Base-by-base conservation (phyloP, 2,888 invertebrate species). In the Priocnemis perturbator region DNA sequence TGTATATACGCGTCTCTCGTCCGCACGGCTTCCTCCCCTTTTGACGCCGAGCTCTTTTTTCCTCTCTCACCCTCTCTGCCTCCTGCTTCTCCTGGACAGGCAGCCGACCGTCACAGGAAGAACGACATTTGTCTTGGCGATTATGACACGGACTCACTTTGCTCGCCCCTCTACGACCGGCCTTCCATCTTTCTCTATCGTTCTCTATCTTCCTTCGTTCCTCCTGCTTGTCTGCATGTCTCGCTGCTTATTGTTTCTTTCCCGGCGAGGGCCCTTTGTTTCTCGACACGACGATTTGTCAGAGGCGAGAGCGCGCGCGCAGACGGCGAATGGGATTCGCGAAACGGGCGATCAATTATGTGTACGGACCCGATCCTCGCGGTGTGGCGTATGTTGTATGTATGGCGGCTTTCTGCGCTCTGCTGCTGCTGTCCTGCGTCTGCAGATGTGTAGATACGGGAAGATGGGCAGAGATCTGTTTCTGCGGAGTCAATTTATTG, bases 111-210 rank as follows among this genome's bases (percentile, higher is more conserved):
- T 68, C 70, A 60, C 75, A 66, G 64, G 65, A 73, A 72, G 61
- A 60, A 56, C 64, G 70, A 76, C 73, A 74, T 74, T 81, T 69
- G 74, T 77, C 77, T 74, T 66, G 67, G 21, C 70, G 78, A 77
- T 77, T 77, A 77, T 64, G 65, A 77, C 71, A 65, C 50, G 61
- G 37, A 50, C n/a, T 37, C 37, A 11, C 37, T 37, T 26, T 26
- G 26, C 26, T 26, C 3, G 3, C 11, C 37, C 5, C n/a, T 23
- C 55, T 55, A 21, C 21, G n/a, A 23, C 26, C 23, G 26, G 63
- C 37, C 60, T 58, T 48, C 19, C 47, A 62, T 19, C 23, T 63
- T 58, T 55, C 56, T 26, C 15, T 47, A n/a, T 19, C 45, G 7
- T 14, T 9, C 19, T 60, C 60, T n/a, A 20, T 58, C 52, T 50